Conservation (phyloP, 2,888 invertebrate genomes). For the Serrognathus titanus region DNA sequence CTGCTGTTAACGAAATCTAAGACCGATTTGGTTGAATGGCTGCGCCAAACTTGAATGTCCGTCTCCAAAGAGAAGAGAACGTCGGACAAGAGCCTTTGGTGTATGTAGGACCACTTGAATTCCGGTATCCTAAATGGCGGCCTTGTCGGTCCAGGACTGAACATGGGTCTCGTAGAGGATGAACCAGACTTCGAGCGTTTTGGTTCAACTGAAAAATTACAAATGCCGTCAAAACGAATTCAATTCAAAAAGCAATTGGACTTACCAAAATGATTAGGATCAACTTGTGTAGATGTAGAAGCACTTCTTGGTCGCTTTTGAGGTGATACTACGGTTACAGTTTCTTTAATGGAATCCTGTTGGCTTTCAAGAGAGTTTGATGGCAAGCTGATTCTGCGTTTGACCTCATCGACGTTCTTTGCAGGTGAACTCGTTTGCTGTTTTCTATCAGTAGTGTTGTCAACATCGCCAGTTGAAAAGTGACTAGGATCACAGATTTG, state of each 20-base stretch:
- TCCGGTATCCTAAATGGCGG: constrained; percentile 99
- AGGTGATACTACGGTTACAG: constrained; percentile 55
- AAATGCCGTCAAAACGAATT: not conserved
- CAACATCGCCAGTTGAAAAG: constrained; percentile 28
- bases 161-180: constrained; percentile 75
- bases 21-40: constrained; percentile 94
- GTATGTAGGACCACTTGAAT: constrained; percentile 99
- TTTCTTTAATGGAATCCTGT: constrained; percentile 41
- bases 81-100: constrained; percentile 93
- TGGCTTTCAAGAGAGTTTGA: constrained; percentile 40
- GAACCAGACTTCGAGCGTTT: constrained; percentile 63
- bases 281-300: constrained; percentile 79
- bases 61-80: constrained; percentile 95
- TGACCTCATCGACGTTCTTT: constrained; percentile 31
- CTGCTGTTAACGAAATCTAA: constrained; percentile 97
- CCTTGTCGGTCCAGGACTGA: constrained; percentile 87
- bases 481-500: constrained; percentile 71
- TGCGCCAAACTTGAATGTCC: constrained; percentile 89
- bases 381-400: constrained; percentile 61
- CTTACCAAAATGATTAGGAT: constrained; percentile 81
- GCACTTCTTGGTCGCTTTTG: constrained; percentile 73
- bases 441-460: constrained; percentile 6
- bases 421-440: constrained; percentile 8
- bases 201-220: constrained; percentile 41
- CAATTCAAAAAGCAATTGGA: constrained; percentile 7